Base-by-base conservation (phyloP, 2,888 invertebrate species). In the Diarsia brunnea region DNA sequence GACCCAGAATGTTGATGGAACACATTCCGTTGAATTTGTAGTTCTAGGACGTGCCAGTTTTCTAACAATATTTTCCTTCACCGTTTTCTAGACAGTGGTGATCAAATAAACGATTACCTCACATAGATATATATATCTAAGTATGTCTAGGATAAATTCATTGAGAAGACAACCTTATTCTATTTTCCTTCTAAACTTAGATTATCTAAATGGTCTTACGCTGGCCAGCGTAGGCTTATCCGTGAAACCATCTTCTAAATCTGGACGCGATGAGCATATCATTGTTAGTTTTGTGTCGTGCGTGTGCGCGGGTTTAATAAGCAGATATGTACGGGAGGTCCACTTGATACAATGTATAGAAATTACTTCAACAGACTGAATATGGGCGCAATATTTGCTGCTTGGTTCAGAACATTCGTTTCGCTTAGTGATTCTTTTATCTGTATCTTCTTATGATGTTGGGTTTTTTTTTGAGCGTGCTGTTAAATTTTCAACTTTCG, bases 241-340 rank as follows among this genome's bases (percentile, higher is more conserved):
- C 83, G 75, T 85, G 83, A 79, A 82, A 76, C 79, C 65, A 84
- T 85, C 79, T 82, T 84, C 83, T 87, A 71, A 87, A 75, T 82
- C 74, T 78, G 70, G 80, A 86, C 85, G 82, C 78, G 79, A 73
- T 74, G 76, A 85, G 78, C 73, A 84, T 84, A 78, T 78, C 75
- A 78, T 86, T 82, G 79, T 75, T 77, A 88, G 77, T 85, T 81
- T 73, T 75, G 82, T 85, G 87, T 82, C 84, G 87, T 87, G 84
- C 86, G 87, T 84, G 82, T 80, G 85, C 84, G 87, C 85, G 80
- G 38, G 60, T 67, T 66, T 73, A 84, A 31, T 43, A 38, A 43
- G 61, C 68, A 81, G 64, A 19, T 47, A 67, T 19, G 27, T 38
- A 24, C 67, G 76, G 79, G 76, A 84, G 70, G 65, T 73, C 58